These are phyloP conservation scores for Dasysyrphus albostriatus DNA, from an alignment of 2,888 invertebrate species.

Conservation along the genomic window DNA sequence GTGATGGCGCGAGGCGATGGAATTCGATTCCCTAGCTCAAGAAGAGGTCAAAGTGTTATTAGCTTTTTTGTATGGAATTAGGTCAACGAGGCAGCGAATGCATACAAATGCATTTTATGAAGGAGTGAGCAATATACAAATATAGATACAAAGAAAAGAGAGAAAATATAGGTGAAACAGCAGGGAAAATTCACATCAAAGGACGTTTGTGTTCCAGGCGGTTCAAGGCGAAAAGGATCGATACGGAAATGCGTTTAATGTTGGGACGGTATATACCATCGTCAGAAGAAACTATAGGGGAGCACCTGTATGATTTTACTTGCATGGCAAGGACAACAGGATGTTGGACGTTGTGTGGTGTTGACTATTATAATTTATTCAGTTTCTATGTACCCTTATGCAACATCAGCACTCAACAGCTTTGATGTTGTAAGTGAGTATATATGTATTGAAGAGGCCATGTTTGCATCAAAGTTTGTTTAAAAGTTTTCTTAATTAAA, in stretches of 20 bases:
- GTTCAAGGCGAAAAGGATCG: slow-evolving; percentile 57
- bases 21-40: slow-evolving; percentile 63
- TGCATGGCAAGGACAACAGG: slow-evolving; percentile 20
- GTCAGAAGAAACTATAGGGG: background rate
- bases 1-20: background rate
- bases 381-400: slow-evolving; percentile 24
- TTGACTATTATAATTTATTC: slow-evolving; percentile 60
- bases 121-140: background rate
- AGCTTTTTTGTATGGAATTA: slow-evolving; percentile 64
- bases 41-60: slow-evolving; percentile 67
- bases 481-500: background rate
- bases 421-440: background rate
- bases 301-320: slow-evolving; percentile 67
- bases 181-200: background rate
- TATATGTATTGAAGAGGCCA: background rate
- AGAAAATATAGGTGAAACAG: slow-evolving; percentile 16
- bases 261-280: background rate
- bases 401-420: background rate
- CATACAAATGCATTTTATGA: slow-evolving; percentile 32
- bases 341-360: slow-evolving; percentile 16
- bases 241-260: slow-evolving; percentile 29
- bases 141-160: background rate
- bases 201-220: slow-evolving; percentile 30
- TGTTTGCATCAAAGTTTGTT: background rate
- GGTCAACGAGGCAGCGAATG: slow-evolving; percentile 53